phyloP scores from a whole-genome alignment of 1,140 invertebrate species.

The Gonioctena quinquepunctata region DNA sequence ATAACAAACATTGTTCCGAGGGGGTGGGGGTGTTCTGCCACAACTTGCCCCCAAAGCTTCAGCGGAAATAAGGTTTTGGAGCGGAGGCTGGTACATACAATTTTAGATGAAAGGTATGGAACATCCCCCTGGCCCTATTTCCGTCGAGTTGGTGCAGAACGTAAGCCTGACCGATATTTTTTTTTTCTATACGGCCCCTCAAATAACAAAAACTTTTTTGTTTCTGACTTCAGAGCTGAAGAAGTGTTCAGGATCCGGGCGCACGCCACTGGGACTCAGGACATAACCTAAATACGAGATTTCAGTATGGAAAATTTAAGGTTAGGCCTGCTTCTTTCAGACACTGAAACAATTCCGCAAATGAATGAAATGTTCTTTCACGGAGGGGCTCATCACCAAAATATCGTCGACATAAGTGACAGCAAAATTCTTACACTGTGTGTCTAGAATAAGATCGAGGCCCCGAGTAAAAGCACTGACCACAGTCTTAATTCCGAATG shows the following conservation, averaged over 20 bases:
- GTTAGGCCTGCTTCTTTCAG: slow-evolving; percentile 14
- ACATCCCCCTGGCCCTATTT: too few species aligned
- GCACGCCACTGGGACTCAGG: not conserved
- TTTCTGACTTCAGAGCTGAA: too few species aligned
- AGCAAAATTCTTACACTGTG: not conserved
- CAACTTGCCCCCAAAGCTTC: too few species aligned
- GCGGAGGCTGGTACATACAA: too few species aligned
- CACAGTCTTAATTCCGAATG: slow-evolving; percentile 1
- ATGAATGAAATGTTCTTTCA: slow-evolving; percentile 17
- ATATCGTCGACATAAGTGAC: not conserved
- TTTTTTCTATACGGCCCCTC: too few species aligned
- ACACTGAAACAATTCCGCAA: slow-evolving; percentile 2
- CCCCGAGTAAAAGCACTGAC: not conserved
- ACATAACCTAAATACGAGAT: slow-evolving; percentile 10
- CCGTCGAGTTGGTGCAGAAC: too few species aligned
- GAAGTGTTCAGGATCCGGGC: not conserved
- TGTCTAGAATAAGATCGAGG: not conserved
- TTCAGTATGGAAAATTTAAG: not conserved
- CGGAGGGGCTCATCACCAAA: not conserved
- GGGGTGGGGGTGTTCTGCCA: too few species aligned
- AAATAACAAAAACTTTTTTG: too few species aligned
- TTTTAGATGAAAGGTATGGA: too few species aligned
- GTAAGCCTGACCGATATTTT: too few species aligned
- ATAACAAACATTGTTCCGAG: too few species aligned
- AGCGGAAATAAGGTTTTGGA: too few species aligned